Percentiles rank a stretch among this genome's conserved stretches.
Evolutionary conservation across 2,113 vertebrate genomes (phyloP).

Genomic region (Edolisoma coerulescens): DNA sequence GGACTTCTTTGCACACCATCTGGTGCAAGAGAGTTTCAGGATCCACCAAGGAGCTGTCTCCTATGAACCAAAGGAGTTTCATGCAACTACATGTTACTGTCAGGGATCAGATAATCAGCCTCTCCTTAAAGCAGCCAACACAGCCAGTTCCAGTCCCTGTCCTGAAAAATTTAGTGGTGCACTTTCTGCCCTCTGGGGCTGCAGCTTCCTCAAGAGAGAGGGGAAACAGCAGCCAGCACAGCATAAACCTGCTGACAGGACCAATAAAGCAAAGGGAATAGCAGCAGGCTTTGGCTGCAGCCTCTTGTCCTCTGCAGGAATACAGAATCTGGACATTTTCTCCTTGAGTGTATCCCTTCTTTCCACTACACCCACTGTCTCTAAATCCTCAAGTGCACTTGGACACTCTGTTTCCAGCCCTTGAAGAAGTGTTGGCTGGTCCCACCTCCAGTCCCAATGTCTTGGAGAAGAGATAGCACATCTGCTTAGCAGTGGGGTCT

Average conservation of each 20-base stretch:
- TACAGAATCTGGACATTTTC: not conserved
- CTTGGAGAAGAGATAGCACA: not conserved
- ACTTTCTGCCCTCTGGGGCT: not conserved
- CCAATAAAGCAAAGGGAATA: not conserved
- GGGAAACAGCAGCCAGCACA: not conserved
- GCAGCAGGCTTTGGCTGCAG: not conserved
- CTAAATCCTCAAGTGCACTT: not conserved
- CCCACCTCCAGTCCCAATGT: not conserved
- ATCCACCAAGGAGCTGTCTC: not conserved
- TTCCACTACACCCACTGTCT: not conserved
- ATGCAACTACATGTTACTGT: rapidly evolving
- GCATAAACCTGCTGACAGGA: not conserved
- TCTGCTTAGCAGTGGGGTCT: not conserved
- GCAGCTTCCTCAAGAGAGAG: not conserved
- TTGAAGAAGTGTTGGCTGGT: not conserved
- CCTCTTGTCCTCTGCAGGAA: not conserved
- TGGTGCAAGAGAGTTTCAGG: not conserved
- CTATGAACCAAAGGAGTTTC: not conserved
- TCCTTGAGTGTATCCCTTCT: not conserved
- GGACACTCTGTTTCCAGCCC: not conserved
- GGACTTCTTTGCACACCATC: not conserved
- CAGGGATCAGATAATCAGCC: not conserved
- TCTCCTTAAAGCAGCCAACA: not conserved
- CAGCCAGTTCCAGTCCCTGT: not conserved
- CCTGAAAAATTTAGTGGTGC: not conserved